These are phyloP conservation scores for Tortricodes alternella DNA, from an alignment of 2,888 invertebrate genomes.

Conservation along the genomic window DNA sequence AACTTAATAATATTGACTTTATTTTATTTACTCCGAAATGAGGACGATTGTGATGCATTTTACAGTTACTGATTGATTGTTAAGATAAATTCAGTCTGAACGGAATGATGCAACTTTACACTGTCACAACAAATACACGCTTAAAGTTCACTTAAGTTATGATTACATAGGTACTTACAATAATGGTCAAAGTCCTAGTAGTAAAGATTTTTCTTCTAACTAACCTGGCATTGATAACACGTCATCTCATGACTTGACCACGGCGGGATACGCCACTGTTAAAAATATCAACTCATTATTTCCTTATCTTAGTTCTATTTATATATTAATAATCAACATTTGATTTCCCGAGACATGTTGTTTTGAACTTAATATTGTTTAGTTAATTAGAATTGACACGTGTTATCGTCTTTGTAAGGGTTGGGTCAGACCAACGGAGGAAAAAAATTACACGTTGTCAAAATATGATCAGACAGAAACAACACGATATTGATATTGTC, in stretches of 20 bases:
- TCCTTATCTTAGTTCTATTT: conserved; percentile 68
- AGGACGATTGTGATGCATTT: not conserved
- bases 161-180: too few relatives aligned
- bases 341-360: conserved; percentile 65
- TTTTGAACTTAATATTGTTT: conserved; percentile 73
- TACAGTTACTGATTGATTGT: not conserved
- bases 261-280: conserved; percentile 50
- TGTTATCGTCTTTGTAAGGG: conserved; percentile 58
- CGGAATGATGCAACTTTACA: conserved; percentile 25
- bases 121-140: not conserved
- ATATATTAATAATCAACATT: conserved; percentile 64
- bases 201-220: not conserved
- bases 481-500: too few relatives aligned
- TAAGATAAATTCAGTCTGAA: conserved; percentile 32
- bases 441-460: not conserved
- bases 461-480: not conserved
- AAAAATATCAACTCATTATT: conserved; percentile 50
- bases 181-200: not conserved
- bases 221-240: not conserved
- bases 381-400: conserved; percentile 70
- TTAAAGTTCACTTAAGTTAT: conserved; percentile 20
- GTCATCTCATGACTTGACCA: too few relatives aligned
- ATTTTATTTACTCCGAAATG: conserved; percentile 12
- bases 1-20: conserved; percentile 25
- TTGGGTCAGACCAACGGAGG: not conserved